phyloP scores from a whole-genome alignment of 2,888 invertebrate genomes.

The Ectobius pallidus region DNA sequence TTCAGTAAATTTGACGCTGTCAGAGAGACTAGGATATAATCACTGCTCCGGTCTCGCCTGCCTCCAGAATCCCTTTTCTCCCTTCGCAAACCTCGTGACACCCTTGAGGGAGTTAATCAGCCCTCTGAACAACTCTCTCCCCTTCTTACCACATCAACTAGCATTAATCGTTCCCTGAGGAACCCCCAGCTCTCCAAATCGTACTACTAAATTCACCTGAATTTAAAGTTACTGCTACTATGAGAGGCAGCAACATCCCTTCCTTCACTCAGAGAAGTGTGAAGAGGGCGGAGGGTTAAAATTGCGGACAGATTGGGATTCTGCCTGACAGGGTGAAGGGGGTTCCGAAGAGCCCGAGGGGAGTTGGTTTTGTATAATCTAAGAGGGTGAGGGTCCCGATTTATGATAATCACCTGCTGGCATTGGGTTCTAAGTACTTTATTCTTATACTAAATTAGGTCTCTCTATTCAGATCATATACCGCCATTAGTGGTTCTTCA shows the following conservation, averaged over 20 bases:
- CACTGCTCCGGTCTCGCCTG: no score
- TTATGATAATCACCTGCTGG: background rate
- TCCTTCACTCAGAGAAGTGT: background rate
- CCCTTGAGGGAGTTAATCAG: background rate
- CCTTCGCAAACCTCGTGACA: background rate
- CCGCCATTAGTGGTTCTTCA: background rate
- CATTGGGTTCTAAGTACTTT: background rate
- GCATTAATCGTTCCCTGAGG: background rate
- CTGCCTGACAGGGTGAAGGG: background rate
- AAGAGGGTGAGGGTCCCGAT: background rate
- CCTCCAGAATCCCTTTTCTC: no score
- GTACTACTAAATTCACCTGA: constrained; percentile 4
- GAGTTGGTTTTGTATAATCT: background rate
- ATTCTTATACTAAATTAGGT: background rate
- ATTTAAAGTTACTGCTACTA: background rate
- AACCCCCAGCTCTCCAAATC: background rate
- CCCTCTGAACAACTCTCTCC: background rate
- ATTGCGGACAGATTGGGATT: constrained; percentile 7
- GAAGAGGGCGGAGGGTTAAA: background rate
- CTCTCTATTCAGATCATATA: background rate
- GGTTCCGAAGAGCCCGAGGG: no score
- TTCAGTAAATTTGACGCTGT: no score
- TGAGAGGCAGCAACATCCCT: background rate
- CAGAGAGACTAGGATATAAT: no score
- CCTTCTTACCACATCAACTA: background rate